phyloP scores from a whole-genome alignment of 2,797 vertebrate genomes.

The Simalia tracyae region DNA sequence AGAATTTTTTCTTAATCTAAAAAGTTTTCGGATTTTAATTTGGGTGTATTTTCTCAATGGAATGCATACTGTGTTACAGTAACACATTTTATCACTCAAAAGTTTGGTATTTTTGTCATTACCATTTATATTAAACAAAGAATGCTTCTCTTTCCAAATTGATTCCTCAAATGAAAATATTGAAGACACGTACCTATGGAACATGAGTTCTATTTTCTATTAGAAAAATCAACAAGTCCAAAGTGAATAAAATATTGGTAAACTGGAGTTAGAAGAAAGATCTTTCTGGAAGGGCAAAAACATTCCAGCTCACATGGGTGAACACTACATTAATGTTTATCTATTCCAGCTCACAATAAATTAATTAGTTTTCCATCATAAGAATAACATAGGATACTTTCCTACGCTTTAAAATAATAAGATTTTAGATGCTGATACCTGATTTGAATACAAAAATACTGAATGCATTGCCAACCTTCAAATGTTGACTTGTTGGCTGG shows the following conservation, averaged over 20 bases:
- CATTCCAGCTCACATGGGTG: constrained; percentile 24
- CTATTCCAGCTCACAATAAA: neutral
- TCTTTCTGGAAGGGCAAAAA: constrained; percentile 31
- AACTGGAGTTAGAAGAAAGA: constrained; percentile 25
- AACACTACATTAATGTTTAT: neutral
- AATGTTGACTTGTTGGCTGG: neutral
- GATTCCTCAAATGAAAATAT: constrained; percentile 2
- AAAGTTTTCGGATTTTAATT: constrained; percentile 20
- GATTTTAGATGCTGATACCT: neutral
- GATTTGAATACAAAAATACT: neutral
- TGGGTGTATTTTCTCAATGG: constrained; percentile 36
- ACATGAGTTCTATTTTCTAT: constrained; percentile 21
- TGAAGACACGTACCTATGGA: constrained; percentile 19
- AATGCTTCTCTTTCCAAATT: neutral
- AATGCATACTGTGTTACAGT: neutral
- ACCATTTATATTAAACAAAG: neutral
- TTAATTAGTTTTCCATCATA: neutral
- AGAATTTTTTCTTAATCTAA: constrained; percentile 20
- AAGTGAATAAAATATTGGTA: constrained; percentile 42
- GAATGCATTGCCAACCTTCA: neutral
- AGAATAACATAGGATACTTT: neutral
- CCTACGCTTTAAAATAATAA: neutral
- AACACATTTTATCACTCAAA: neutral
- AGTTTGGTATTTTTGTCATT: constrained; percentile 19
- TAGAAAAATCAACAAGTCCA: constrained; percentile 26